Evolutionary conservation across 1,140 invertebrate genomes (phyloP), one percentile per base, ranked within the genome.

Genomic region (Helicoverpa armigera): DNA sequence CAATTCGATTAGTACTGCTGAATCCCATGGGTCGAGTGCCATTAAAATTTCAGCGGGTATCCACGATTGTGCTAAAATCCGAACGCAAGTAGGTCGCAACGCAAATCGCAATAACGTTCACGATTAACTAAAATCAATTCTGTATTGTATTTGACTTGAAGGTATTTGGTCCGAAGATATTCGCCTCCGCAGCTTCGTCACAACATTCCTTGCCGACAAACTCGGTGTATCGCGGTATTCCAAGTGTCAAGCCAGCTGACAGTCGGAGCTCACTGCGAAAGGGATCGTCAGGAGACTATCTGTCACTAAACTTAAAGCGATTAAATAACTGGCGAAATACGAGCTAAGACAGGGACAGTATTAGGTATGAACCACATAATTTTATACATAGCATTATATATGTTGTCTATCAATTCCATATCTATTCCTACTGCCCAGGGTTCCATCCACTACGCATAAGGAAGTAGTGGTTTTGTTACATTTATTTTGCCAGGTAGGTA

Each of bases 191-290:
- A 69, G 53, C 53, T 14, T 79, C 43, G 58, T 77, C 60, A 65
- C 74, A 61, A 77, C 74, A 77, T 77, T 79, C 63, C 63, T 12
- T 58, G 50, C 54, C 76, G 67, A 51, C 75, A 82, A 79, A 74
- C 70, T 74, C 60, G 67, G 81, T 78, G 50, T 69, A 77, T 58
- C 75, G 67, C 48, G 69, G 75, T 77, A 82, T 78, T 79, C 51
- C 23, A 63, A 82, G 67, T 78, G 81, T 82, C 81, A 78, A 74
- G 54, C 51, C 75, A 65, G 65, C 74, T 82, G 81, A 82, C 81
- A 78, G 73, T 63, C 48, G 35, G 54, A 31, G 54, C 16, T 80
- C 58, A 48, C 14, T 58, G 48, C 43, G 72, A 75, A 80, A 67
- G 72, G 31, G 35, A 18, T 54, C 70, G 79, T 76, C 60, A 58